Evolutionary conservation across 2,113 vertebrate genomes (phyloP).

Genomic region (Aplodontia rufa): DNA sequence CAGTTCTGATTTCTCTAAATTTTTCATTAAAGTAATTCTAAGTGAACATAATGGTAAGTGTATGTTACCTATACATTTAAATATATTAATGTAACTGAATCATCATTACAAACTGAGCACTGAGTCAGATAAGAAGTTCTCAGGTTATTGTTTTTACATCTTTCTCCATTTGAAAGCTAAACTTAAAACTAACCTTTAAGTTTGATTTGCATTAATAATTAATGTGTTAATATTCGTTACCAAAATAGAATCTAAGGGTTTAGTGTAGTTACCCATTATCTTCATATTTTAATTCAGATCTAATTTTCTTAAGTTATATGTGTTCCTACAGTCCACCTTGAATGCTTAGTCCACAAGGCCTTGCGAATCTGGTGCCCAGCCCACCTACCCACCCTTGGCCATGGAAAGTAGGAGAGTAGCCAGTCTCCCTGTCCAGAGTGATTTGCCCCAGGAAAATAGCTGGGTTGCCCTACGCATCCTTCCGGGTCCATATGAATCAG

Average conservation of each 20-base stretch:
- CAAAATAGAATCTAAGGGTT: background rate
- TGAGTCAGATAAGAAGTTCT: background rate
- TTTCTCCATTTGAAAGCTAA: constrained; percentile 3
- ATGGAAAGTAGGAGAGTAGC: background rate
- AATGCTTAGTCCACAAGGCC: background rate
- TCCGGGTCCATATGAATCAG: no score
- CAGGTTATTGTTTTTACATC: background rate
- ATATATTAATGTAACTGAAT: constrained; percentile 22
- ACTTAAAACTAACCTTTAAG: background rate
- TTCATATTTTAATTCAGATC: constrained; percentile 6
- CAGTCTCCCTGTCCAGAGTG: no score
- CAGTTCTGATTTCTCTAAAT: background rate
- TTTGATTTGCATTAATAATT: background rate
- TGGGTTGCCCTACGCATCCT: no score
- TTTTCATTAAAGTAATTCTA: background rate
- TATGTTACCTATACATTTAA: background rate
- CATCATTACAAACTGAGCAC: background rate
- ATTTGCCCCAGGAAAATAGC: no score
- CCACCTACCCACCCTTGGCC: no score
- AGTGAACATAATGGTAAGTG: background rate
- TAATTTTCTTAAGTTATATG: background rate
- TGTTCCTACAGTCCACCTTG: background rate
- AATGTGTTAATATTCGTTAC: background rate
- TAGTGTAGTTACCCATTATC: background rate
- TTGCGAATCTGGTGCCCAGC: no score